A percentile compares a stretch with the other conserved stretches of the same genome.
These are phyloP conservation scores for Anagyrus pseudococci DNA, from an alignment of 2,888 invertebrate species.

Conservation along the genomic window DNA sequence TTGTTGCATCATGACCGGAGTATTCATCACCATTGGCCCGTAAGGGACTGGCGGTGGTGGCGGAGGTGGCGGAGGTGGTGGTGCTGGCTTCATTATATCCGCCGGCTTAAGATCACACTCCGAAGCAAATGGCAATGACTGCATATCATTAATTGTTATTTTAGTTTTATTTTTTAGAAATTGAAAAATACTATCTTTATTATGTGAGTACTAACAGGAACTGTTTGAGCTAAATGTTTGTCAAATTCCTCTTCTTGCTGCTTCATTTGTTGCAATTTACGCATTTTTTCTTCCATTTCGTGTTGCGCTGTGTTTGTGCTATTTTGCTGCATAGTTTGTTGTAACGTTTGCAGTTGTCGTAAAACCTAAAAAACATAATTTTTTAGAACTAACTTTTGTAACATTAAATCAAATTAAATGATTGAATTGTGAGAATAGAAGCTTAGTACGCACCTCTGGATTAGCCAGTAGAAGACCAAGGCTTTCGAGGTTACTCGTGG, in stretches of 20 bases:
- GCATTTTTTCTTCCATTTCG: conserved; percentile 74
- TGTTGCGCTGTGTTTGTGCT: conserved; percentile 63
- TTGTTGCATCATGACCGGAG: conserved; percentile 55
- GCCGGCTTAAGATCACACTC: conserved; percentile 70
- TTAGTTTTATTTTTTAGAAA: background rate
- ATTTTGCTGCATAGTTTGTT: conserved; percentile 80
- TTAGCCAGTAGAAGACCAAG: conserved; percentile 57
- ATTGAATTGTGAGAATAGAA: background rate
- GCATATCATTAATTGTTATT: conserved; percentile 24
- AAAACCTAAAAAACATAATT: conserved; percentile 68
- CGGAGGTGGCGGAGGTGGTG: conserved; percentile 37
- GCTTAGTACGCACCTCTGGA: conserved; percentile 51
- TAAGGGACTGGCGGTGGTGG: conserved; percentile 41
- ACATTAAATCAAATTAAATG: background rate
- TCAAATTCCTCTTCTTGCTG: conserved; percentile 79
- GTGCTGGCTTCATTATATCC: conserved; percentile 55
- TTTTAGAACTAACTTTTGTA: background rate
- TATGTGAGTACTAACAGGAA: conserved; percentile 68
- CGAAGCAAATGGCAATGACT: conserved; percentile 71
- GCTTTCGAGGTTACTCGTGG: conserved; percentile 55
- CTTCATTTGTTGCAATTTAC: conserved; percentile 73
- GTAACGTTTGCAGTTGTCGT: conserved; percentile 84
- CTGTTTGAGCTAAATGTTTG: conserved; percentile 76
- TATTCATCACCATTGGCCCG: conserved; percentile 42
- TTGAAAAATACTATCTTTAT: background rate